Evolutionary conservation across 2,888 invertebrate genomes (phyloP), one percentile per base, ranked within the genome.

Genomic region (Cheilosia soror): DNA sequence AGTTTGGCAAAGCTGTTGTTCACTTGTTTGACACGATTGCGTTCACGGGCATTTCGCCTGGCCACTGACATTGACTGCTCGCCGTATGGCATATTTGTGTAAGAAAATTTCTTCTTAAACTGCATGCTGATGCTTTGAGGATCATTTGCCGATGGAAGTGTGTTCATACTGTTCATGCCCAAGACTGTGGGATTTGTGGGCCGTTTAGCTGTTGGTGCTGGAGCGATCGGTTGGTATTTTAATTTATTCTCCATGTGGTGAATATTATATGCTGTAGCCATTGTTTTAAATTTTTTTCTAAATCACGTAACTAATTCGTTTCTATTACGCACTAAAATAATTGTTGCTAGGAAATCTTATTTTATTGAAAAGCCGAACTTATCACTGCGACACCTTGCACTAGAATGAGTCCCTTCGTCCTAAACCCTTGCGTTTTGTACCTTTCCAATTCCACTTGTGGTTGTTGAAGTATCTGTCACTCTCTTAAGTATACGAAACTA

Each of bases 1-100:
- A 98, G 93, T 7, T 96, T 96, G n/a, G 97, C 96, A 91, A 98
- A 98, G 89, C 98, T 98, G 92, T 97, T 97, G 93, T 98, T 98
- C 89, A 98, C 97, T 94, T 98, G 97, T 92, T 98, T 97, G 88
- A 98, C 98, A 88, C 98, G 95, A 91, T 98, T 98, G 87, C 98
- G 93, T 93, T 98, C 98, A 37, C 98, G 94, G 42, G 98, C 98
- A 92, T 98, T 98, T 89, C 98, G 94, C 62, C 98, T 93, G 1
- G 97, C 97, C 33, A 98, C 97, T 7, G 97, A 97, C 75, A 97
- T 96, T 57, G 96, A 96, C 89, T 96, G 97, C 89, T 95, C 94
- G 37, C 93, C 93, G 89, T 95, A 96, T 31, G 95, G 95, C 91
- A 95, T 95, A 89, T 95, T 94, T 88, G 94, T 93, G 91, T 95